These are phyloP conservation scores for Acanthurus leucopareius DNA, from an alignment of 2,797 vertebrate species.

Conservation along the genomic window DNA sequence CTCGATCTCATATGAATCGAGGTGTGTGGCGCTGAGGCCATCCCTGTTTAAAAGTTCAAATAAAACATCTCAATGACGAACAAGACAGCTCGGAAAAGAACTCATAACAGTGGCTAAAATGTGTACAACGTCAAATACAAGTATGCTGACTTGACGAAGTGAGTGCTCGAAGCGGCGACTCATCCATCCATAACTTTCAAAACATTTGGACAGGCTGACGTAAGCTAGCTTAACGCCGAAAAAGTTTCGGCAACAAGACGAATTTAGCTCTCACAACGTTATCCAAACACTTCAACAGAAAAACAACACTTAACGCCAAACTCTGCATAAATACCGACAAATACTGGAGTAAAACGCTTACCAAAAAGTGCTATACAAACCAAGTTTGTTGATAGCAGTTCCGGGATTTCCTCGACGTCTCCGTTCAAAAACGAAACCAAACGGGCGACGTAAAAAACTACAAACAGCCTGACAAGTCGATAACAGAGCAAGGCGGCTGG, in stretches of 20 bases:
- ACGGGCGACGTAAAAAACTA: constrained; percentile 39
- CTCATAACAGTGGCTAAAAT: fast-evolving
- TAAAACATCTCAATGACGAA: background rate
- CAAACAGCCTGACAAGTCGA: constrained; percentile 62
- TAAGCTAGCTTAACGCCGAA: background rate
- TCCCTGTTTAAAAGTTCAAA: constrained; percentile 52
- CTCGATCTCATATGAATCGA: constrained; percentile 87
- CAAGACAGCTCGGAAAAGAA: background rate
- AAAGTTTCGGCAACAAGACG: constrained; percentile 28
- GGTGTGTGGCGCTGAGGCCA: constrained; percentile 83
- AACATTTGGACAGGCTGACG: background rate
- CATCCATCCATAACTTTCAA: background rate
- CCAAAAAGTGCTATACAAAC: background rate
- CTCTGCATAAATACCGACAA: background rate
- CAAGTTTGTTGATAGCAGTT: constrained; percentile 40
- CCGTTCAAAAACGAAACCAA: constrained; percentile 47
- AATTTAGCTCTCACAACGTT: background rate
- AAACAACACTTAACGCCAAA: fast-evolving
- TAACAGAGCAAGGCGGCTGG: constrained; percentile 29
- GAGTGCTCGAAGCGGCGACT: background rate
- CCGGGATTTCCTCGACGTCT: constrained; percentile 58
- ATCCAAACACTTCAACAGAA: background rate
- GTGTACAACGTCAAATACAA: too few relatives aligned
- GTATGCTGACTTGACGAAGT: background rate
- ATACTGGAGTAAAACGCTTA: background rate